Conservation (phyloP, 2,888 invertebrate genomes). For the Rhabditoides inermis region DNA sequence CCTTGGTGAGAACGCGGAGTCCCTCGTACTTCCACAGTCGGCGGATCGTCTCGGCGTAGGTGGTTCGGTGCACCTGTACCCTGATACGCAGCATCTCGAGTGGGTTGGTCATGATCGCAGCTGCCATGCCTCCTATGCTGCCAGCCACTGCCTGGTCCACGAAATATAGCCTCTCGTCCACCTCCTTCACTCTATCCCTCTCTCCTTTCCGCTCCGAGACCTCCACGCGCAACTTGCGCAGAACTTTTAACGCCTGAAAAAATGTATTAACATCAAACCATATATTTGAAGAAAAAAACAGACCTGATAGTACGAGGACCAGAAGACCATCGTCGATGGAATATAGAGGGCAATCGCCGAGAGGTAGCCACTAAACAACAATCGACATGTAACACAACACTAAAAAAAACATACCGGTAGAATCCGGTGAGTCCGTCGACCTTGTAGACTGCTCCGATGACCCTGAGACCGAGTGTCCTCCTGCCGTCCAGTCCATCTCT, state of each 20-base stretch:
- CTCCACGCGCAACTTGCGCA: conserved; percentile 1
- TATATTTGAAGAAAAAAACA: not conserved
- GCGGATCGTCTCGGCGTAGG: conserved; percentile 38
- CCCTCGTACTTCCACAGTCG: conserved; percentile 41
- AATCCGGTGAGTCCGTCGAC: conserved; percentile 46
- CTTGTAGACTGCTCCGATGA: conserved; percentile 45
- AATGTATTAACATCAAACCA: not conserved
- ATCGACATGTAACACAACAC: not conserved
- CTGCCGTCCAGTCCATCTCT: conserved; percentile 30
- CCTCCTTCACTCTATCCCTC: conserved; percentile 7
- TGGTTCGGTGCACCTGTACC: conserved; percentile 44
- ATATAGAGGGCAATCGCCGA: conserved; percentile 47
- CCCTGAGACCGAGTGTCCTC: conserved; percentile 41
- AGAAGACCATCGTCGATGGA: conserved; percentile 49
- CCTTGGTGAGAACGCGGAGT: conserved; percentile 40
- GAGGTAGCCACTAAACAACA: conserved; percentile 36
- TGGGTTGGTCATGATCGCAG: conserved; percentile 46
- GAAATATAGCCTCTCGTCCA: conserved; percentile 32
- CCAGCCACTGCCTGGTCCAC: conserved; percentile 40
- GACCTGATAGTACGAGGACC: conserved; percentile 43
- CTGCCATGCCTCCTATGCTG: conserved; percentile 36
- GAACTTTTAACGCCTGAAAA: not conserved
- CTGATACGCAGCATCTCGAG: conserved; percentile 43
- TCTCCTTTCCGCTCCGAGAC: conserved; percentile 13
- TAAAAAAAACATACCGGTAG: conserved; percentile 29